Percentiles rank a stretch among this genome's conserved stretches.
These are phyloP conservation scores for Caenorhabditis sp. DNA, from an alignment of 2,888 invertebrate genomes.

Conservation along the genomic window DNA sequence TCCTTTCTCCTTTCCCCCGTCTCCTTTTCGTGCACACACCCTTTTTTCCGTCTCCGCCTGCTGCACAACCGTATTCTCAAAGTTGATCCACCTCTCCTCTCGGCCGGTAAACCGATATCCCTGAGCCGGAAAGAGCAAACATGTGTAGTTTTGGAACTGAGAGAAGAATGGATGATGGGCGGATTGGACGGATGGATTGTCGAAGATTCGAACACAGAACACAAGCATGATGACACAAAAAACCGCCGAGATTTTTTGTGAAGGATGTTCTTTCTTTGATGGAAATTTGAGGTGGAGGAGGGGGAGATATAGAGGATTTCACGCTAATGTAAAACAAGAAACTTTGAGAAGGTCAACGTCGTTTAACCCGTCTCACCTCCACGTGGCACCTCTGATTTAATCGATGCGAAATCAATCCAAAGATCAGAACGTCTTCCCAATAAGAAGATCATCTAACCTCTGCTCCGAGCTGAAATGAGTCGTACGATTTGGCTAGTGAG, in stretches of 20 bases:
- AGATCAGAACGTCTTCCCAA: not conserved
- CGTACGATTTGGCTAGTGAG: constrained; percentile 78
- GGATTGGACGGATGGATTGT: no score
- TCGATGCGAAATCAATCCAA: no score
- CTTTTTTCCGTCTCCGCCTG: constrained; percentile 20
- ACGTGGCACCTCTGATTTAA: no score
- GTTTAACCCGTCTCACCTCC: no score
- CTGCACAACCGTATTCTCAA: constrained; percentile 26
- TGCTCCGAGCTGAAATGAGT: constrained; percentile 24
- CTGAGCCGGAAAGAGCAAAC: constrained; percentile 23
- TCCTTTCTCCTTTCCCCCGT: no score
- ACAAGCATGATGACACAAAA: constrained; percentile 6
- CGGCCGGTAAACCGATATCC: constrained; percentile 43
- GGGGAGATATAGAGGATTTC: no score
- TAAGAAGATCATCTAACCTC: not conserved
- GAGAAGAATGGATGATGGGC: constrained; percentile 16
- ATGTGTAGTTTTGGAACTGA: constrained; percentile 7
- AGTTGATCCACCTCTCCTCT: constrained; percentile 6
- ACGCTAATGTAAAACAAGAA: no score
- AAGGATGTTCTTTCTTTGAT: not conserved
- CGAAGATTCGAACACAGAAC: not conserved
- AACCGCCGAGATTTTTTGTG: not conserved
- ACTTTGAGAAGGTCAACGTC: no score
- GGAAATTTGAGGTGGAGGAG: not conserved
- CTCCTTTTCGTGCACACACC: constrained; percentile 31